Conservation (phyloP, 2,888 invertebrate species). For the Oconnorella tubifera region DNA sequence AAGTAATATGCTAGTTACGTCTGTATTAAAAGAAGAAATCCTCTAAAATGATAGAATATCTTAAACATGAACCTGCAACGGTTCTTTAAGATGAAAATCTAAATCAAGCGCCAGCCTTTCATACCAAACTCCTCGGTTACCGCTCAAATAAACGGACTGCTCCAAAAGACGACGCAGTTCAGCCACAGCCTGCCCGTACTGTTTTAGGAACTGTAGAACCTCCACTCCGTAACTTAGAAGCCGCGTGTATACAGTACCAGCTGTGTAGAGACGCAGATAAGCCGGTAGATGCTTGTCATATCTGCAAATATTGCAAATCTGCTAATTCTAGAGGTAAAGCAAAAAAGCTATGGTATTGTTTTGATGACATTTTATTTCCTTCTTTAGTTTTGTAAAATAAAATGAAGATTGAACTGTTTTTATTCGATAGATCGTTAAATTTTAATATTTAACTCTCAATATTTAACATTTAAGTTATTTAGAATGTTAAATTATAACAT, state of each 20-base stretch:
- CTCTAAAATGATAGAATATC: neutral
- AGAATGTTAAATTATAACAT: no score
- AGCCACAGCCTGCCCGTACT: slow-evolving; percentile 59
- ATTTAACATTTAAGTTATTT: no score
- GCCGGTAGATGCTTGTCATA: slow-evolving; percentile 54
- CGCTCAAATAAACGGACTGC: slow-evolving; percentile 57
- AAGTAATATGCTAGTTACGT: no score
- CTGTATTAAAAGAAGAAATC: no score
- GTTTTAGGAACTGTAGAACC: slow-evolving; percentile 57
- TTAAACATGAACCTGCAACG: slow-evolving; percentile 42
- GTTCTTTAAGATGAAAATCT: slow-evolving; percentile 60
- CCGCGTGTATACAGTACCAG: slow-evolving; percentile 58
- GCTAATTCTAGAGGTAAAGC: no score
- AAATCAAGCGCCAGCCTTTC: slow-evolving; percentile 65
- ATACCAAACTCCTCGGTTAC: slow-evolving; percentile 60
- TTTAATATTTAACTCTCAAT: no score
- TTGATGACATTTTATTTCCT: no score
- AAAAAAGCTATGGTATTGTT: no score
- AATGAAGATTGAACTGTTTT: no score
- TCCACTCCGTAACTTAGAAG: slow-evolving; percentile 57
- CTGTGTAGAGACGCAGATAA: slow-evolving; percentile 64
- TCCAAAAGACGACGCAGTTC: slow-evolving; percentile 60
- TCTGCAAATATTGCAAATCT: no score
- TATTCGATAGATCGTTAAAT: no score
- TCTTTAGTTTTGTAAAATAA: no score